These are phyloP conservation scores for Iphiclides podalirius DNA, from an alignment of 2,888 invertebrate species.

Conservation along the genomic window DNA sequence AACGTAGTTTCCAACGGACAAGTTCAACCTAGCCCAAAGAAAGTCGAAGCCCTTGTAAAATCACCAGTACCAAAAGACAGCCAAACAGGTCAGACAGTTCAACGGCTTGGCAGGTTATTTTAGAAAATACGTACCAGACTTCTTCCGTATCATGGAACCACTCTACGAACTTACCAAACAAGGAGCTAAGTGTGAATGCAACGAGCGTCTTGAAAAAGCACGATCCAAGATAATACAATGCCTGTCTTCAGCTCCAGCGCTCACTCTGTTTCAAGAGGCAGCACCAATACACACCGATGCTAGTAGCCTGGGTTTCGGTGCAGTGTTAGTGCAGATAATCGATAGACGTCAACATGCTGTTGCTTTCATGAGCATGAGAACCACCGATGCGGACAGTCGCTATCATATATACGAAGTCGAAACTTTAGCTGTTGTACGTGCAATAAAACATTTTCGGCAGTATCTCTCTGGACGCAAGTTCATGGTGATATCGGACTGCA, in stretches of 20 bases:
- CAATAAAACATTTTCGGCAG: too few species aligned
- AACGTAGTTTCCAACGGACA: conserved; percentile 24
- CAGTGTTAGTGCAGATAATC: conserved; percentile 18
- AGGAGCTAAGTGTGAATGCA: conserved; percentile 9
- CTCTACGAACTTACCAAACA: conserved; percentile 23
- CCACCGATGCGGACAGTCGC: too few species aligned
- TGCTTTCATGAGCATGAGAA: too few species aligned
- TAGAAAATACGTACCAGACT: conserved; percentile 24
- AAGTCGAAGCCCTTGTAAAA: conserved; percentile 34
- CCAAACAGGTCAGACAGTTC: conserved; percentile 26
- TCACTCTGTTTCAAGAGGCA: conserved; percentile 25
- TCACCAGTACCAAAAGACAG: conserved; percentile 32
- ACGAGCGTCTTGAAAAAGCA: not conserved
- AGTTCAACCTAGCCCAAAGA: conserved; percentile 34
- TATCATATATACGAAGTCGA: too few species aligned
- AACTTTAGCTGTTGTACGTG: too few species aligned
- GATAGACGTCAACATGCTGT: too few species aligned
- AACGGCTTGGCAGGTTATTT: conserved; percentile 26
- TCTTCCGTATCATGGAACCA: conserved; percentile 21
- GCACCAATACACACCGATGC: conserved; percentile 28
- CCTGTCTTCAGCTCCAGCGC: conserved; percentile 27
- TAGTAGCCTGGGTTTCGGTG: conserved; percentile 30
- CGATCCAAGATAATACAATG: conserved; percentile 22
- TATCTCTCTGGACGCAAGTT: conserved; percentile 32
- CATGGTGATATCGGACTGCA: conserved; percentile 34